Evolutionary conservation across 2,888 invertebrate genomes (phyloP).

Genomic region (Lycophotia porphyrea): DNA sequence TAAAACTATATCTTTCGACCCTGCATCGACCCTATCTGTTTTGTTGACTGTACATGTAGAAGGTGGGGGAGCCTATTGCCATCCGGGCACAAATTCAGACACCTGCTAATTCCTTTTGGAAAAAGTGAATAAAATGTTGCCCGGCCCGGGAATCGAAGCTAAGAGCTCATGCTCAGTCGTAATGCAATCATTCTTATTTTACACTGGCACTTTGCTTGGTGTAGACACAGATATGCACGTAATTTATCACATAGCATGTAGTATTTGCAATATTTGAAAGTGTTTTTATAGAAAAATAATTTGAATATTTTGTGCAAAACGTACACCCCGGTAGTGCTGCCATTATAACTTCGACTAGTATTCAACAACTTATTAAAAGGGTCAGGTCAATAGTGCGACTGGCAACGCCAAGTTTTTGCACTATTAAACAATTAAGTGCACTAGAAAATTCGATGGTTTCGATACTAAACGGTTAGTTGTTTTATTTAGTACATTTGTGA

Average conservation of each 20-base stretch:
- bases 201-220: neutral
- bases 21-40: too few species aligned
- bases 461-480: neutral
- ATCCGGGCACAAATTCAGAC: neutral
- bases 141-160: neutral
- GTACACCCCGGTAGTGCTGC: neutral
- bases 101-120: too few species aligned
- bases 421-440: neutral
- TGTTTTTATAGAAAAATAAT: neutral
- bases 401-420: neutral
- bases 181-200: neutral
- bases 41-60: too few species aligned
- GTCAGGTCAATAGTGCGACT: neutral
- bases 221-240: neutral
- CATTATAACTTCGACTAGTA: neutral
- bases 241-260: too few species aligned
- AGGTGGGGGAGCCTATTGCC: neutral
- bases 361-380: slow-evolving; percentile 16
- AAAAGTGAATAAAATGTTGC: too few species aligned
- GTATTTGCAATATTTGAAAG: neutral
- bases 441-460: neutral
- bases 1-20: too few species aligned
- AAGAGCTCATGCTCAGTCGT: neutral
- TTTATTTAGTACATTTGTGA: neutral
- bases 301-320: neutral